Percentiles rank a stretch among this genome's conserved stretches.
Conservation (phyloP, 2,113 vertebrate genomes). For the Oncorhynchus clarkii region DNA sequence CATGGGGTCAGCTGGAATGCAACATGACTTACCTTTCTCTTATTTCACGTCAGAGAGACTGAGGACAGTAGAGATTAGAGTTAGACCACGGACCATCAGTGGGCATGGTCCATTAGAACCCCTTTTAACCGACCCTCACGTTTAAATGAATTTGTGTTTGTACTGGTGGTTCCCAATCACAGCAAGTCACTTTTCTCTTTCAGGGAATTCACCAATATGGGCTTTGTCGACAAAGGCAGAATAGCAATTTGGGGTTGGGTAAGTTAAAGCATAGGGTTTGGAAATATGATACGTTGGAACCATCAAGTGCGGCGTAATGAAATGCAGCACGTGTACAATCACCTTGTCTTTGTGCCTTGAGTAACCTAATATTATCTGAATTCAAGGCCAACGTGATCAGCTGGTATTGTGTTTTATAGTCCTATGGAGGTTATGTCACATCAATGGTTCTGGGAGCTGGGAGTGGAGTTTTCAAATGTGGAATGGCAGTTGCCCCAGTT, state of each 20-base stretch:
- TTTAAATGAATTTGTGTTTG: background rate
- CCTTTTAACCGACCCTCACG: background rate
- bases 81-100: background rate
- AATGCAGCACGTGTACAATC: too few relatives aligned
- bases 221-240: conserved; percentile 82
- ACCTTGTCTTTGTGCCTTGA: background rate
- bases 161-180: background rate
- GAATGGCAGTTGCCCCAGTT: conserved; percentile 94
- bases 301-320: background rate
- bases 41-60: background rate
- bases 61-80: too few relatives aligned
- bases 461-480: conserved; percentile 92
- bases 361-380: background rate
- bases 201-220: conserved; percentile 85
- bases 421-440: conserved; percentile 95
- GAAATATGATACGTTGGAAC: background rate
- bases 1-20: background rate
- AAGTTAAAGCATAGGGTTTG: conserved; percentile 50
- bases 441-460: conserved; percentile 94
- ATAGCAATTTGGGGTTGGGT: conserved; percentile 99
- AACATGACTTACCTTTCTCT: background rate
- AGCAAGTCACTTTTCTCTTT: conserved; percentile 27
- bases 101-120: background rate
- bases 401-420: conserved; percentile 73
- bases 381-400: background rate